Evolutionary conservation across 2,888 invertebrate species (phyloP), one percentile per base, ranked within the genome.

Genomic region (Ceraclea dissimilis): DNA sequence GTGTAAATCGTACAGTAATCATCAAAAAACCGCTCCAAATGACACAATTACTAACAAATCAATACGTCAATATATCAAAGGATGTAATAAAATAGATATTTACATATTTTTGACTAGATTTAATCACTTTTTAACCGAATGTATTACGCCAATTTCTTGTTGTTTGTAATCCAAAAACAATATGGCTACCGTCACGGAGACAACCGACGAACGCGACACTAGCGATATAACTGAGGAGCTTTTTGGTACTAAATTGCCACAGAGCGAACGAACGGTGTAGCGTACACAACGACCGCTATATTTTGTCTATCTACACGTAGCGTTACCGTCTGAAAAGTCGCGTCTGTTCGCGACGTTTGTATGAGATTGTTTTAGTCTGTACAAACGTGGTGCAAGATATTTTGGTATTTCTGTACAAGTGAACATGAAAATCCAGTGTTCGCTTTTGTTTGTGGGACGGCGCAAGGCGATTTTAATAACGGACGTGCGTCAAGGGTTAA

Each of bases 61-160:
- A 13, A 4, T 39, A 13, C 39, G 39, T 39, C 39, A 39, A 39
- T 39, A 39, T 39, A 39, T 39, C 39, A 13, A 39, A 5, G 13
- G 16, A 39, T 39, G 39, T 39, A n/a, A n/a, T 39, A n/a, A 16
- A n/a, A 39, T 39, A 39, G 5, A 39, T 39, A 39, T 39, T 39
- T 39, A 39, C 39, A 39, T 16, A 39, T 39, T 39, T 39, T 39
- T 39, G 39, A 39, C 39, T 39, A 39, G 39, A 39, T 39, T 39
- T 39, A 8, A 39, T 39, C 39, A 39, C 39, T 39, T 39, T 39
- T 39, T 39, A 39, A 39, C 39, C 13, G 39, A 8, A 39, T 8
- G 13, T 39, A 39, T 8, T 39, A 39, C 39, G 39, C 39, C 39
- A 39, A 16, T 8, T n/a, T 39, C 5, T 39, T 39, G 39, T 39